These are phyloP conservation scores for Nephrotoma appendiculata DNA, from an alignment of 2,888 invertebrate genomes.

Conservation along the genomic window DNA sequence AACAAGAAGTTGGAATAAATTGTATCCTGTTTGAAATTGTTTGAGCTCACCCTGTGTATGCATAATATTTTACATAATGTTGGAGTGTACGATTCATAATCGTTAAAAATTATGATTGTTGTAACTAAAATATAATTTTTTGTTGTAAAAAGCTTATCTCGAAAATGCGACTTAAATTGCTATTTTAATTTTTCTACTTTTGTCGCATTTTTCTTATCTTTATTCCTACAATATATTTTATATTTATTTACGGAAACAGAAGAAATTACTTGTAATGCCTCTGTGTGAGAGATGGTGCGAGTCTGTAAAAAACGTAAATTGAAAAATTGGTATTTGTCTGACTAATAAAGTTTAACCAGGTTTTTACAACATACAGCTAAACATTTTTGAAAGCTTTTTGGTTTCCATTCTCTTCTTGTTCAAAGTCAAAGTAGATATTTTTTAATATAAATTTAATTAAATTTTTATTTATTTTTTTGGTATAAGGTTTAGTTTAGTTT, in stretches of 20 bases:
- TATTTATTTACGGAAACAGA: background rate
- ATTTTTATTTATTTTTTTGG: background rate
- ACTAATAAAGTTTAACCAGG: background rate
- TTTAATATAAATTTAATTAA: background rate
- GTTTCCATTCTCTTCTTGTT: background rate
- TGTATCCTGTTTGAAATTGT: too few species aligned
- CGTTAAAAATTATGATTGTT: background rate
- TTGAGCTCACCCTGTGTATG: background rate
- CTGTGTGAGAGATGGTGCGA: background rate
- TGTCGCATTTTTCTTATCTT: background rate
- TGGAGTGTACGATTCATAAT: background rate
- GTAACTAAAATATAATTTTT: background rate
- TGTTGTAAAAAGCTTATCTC: background rate
- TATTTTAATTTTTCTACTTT: background rate
- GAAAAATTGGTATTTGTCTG: background rate
- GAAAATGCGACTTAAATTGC: background rate
- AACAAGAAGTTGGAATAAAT: too few species aligned
- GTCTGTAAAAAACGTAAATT: background rate
- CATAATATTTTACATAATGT: background rate
- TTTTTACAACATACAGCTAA: background rate
- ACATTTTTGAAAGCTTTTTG: background rate
- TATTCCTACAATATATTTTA: background rate
- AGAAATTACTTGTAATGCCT: background rate
- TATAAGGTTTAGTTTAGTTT: background rate
- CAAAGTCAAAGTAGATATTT: background rate